Evolutionary conservation across 2,888 invertebrate genomes (phyloP), one percentile per base, ranked within the genome.

Genomic region (Lasius platythorax): DNA sequence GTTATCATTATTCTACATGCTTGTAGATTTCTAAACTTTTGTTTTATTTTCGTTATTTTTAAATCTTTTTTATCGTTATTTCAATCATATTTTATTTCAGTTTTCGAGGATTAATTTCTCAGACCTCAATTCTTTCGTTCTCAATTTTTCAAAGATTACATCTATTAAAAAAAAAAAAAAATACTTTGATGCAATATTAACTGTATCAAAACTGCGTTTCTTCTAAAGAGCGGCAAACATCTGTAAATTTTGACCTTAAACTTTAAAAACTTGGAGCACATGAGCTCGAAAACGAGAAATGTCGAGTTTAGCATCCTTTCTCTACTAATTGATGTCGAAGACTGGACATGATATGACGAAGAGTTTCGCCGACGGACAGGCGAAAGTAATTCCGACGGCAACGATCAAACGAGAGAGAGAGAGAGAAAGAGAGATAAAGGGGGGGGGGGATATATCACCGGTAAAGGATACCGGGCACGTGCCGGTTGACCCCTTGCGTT

Each of bases 401-500:
- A 74, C 30, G 63, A 63, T 43, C n/a, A 40, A 28, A 18, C 74
- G 43, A 11, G 64, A 40, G 33, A 75, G 43, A 43, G 11, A 43
- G 43, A 43, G 43, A 12, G 40, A 40, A 2, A 37, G 37, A 37
- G 6, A 37, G 37, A 37, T 6, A 37, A 12, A 43, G 43, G 12
- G 40, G 8, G 40, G 11, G 40, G 50, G 50, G 43, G 33, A 75
- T 46, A 75, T 61, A 66, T 75, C 75, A 73, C 61, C 73, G 40
- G 61, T 40, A 82, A 83, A 75, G 85, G 83, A 86, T 83, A 50
- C 56, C 75, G 91, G 91, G 89, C 90, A 88, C 90, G 89, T 91
- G 91, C 90, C 89, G 72, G n/a, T 70, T 87, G 85, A 87, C 86
- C 87, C 87, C 73, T 28, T 72, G 43, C 86, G 64, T 89, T 89